phyloP scores from a whole-genome alignment of 2,888 invertebrate genomes.

The Anodontia alba region DNA sequence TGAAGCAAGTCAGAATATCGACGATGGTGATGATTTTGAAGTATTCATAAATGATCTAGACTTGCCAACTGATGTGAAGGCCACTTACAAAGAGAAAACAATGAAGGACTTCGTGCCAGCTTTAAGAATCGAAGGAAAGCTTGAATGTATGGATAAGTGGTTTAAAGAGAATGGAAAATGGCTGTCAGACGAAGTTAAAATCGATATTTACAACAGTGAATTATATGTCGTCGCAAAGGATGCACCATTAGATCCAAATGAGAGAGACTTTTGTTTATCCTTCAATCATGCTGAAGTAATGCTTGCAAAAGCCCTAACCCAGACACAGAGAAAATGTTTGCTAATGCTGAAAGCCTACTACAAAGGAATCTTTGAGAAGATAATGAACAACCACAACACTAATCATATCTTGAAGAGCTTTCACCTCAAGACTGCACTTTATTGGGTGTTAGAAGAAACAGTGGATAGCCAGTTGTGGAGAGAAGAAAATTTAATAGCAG shows the following conservation, averaged over 20 bases:
- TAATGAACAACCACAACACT: neutral
- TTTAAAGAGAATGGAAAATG: slow-evolving; percentile 35
- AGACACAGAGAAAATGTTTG: slow-evolving; percentile 47
- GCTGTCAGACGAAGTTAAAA: slow-evolving; percentile 39
- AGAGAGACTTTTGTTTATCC: slow-evolving; percentile 62
- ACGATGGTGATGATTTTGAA: neutral
- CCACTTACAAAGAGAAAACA: slow-evolving; percentile 39
- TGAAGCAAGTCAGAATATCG: neutral
- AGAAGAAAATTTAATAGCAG: slow-evolving; percentile 24
- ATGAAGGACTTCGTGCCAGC: slow-evolving; percentile 65
- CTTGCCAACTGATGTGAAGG: neutral
- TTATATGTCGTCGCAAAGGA: slow-evolving; percentile 58
- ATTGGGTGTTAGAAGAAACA: slow-evolving; percentile 50
- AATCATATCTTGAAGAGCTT: slow-evolving; percentile 49
- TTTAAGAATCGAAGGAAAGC: slow-evolving; percentile 43
- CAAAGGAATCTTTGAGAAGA: slow-evolving; percentile 37
- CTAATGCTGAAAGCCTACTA: slow-evolving; percentile 49
- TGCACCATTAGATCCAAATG: slow-evolving; percentile 43
- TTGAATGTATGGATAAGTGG: slow-evolving; percentile 49
- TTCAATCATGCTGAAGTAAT: slow-evolving; percentile 60
- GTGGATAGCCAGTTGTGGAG: slow-evolving; percentile 19
- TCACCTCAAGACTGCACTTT: slow-evolving; percentile 60
- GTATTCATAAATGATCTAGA: neutral
- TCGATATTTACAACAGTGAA: slow-evolving; percentile 52
- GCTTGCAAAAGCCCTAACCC: slow-evolving; percentile 43